These are phyloP conservation scores for Furcula furcula DNA, from an alignment of 2,888 invertebrate species.

Conservation along the genomic window DNA sequence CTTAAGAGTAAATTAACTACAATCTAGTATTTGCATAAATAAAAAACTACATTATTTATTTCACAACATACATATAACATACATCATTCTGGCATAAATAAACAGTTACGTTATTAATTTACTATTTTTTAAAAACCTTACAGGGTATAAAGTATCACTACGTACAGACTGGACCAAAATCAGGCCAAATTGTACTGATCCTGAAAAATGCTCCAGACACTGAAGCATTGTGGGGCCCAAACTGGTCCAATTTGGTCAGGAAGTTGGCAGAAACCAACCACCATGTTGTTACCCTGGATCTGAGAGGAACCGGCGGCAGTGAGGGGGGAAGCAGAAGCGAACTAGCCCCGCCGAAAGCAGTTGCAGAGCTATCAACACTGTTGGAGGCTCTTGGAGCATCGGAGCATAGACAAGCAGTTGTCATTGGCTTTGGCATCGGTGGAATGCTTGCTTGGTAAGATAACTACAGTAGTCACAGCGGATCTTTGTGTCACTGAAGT, in stretches of 20 bases:
- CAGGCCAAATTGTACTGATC: constrained; percentile 57
- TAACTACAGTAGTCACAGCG: too few relatives aligned
- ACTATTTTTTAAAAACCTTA: constrained; percentile 11
- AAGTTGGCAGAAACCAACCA: constrained; percentile 54
- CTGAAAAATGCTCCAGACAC: constrained; percentile 69
- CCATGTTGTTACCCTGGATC: constrained; percentile 64
- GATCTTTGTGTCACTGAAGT: too few relatives aligned
- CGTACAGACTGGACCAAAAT: constrained; percentile 66
- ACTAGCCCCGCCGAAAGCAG: constrained; percentile 60
- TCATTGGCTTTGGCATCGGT: constrained; percentile 71
- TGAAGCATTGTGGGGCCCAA: constrained; percentile 57
- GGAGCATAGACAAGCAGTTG: constrained; percentile 51
- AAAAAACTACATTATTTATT: too few relatives aligned
- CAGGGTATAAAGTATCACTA: constrained; percentile 77
- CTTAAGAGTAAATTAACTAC: too few relatives aligned
- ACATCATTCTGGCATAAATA: too few relatives aligned
- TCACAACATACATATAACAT: too few relatives aligned
- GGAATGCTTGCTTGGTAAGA: constrained; percentile 74
- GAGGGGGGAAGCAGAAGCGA: constrained; percentile 60
- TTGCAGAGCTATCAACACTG: constrained; percentile 59
- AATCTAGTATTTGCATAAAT: too few relatives aligned
- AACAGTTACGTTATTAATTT: too few relatives aligned
- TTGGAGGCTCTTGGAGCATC: constrained; percentile 62
- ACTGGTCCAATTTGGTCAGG: constrained; percentile 56
- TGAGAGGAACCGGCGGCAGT: constrained; percentile 70